Conservation (phyloP, 2,888 invertebrate genomes). For the Tetragnatha montana region DNA sequence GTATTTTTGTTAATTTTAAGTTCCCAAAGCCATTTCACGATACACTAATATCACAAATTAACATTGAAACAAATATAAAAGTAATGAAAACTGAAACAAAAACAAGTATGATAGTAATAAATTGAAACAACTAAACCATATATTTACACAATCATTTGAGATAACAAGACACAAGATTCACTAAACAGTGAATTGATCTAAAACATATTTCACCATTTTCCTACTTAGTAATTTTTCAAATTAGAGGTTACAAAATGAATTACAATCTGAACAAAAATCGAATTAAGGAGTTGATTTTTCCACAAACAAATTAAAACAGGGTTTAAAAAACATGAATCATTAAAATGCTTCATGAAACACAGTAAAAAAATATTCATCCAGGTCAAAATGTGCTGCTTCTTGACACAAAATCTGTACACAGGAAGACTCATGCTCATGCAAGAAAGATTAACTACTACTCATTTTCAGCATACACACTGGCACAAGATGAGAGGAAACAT, state of each 20-base stretch:
- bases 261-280: too few relatives aligned
- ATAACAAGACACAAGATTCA: neutral
- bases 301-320: too few relatives aligned
- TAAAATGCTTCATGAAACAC: neutral
- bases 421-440: slow-evolving; percentile 49
- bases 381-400: neutral
- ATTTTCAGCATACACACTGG: slow-evolving; percentile 17
- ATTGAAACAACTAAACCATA: neutral
- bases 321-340: neutral
- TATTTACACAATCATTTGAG: neutral
- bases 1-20: neutral
- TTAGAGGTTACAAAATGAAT: too few relatives aligned
- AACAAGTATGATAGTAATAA: neutral
- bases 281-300: too few relatives aligned
- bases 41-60: neutral
- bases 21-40: neutral
- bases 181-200: slow-evolving; percentile 17
- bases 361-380: slow-evolving; percentile 34
- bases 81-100: neutral
- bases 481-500: neutral
- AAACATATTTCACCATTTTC: neutral
- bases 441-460: slow-evolving; percentile 19
- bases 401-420: slow-evolving; percentile 26
- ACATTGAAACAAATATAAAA: neutral
- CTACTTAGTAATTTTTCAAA: too few relatives aligned